Evolutionary conservation across 2,113 vertebrate genomes (phyloP).

Genomic region (Sardina pilchardus): DNA sequence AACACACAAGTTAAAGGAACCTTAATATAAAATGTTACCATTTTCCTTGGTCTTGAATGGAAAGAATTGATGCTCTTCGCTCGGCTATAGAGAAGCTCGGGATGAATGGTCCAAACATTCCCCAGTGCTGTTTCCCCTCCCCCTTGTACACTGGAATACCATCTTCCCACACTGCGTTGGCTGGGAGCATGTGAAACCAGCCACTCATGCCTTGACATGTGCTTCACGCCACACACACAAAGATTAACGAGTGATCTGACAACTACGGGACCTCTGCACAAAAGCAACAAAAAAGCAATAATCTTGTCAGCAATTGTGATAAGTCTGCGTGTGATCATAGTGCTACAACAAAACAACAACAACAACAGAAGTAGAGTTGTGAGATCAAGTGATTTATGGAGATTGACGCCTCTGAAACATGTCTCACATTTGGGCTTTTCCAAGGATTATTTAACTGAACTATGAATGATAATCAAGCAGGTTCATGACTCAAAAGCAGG

Average conservation of each 20-base stretch:
- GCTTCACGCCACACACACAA: background rate
- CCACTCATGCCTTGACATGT: conserved; percentile 19
- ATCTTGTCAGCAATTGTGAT: background rate
- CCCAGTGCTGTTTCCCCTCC: background rate
- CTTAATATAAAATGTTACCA: background rate
- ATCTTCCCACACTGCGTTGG: background rate
- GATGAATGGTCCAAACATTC: background rate
- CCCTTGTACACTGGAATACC: conserved; percentile 10
- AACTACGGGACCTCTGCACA: background rate
- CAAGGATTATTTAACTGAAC: background rate
- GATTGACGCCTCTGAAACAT: background rate
- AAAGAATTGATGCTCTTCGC: background rate
- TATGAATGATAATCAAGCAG: no score
- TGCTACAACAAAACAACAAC: background rate
- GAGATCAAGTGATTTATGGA: background rate
- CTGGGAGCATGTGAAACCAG: background rate
- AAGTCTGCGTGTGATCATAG: background rate
- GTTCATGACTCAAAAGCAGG: background rate
- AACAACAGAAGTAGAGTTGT: background rate
- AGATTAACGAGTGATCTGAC: background rate
- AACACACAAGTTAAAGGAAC: background rate
- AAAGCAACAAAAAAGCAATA: background rate
- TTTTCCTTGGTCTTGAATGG: background rate
- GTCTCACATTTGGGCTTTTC: background rate
- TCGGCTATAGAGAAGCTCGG: background rate